phyloP scores from a whole-genome alignment of 2,113 vertebrate genomes.

The Psilopogon haemacephalus region DNA sequence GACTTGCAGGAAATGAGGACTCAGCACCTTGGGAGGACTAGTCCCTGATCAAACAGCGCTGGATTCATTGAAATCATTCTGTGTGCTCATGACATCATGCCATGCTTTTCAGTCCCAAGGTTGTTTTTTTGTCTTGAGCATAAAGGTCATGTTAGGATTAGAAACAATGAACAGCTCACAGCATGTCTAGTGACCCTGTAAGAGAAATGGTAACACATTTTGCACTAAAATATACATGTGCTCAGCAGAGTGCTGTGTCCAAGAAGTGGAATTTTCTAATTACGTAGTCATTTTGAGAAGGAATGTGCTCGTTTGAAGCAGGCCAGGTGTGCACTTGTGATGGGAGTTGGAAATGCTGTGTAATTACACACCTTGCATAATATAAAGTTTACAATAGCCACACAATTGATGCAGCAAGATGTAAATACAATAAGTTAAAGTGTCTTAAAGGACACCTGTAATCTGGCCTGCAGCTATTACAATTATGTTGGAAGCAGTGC shows the following conservation, averaged over 20 bases:
- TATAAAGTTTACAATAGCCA: slow-evolving; percentile 64
- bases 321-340: slow-evolving; percentile 66
- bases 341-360: slow-evolving; percentile 22
- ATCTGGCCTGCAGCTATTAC: slow-evolving; percentile 42
- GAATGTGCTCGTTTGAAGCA: slow-evolving; percentile 58
- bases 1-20: slow-evolving; percentile 35
- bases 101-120: slow-evolving; percentile 49
- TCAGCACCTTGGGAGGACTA: slow-evolving; percentile 48
- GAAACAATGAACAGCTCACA: slow-evolving; percentile 64
- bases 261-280: slow-evolving; percentile 57
- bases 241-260: neutral
- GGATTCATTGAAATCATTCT: slow-evolving; percentile 47
- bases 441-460: slow-evolving; percentile 69
- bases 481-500: slow-evolving; percentile 36
- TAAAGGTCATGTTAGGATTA: slow-evolving; percentile 68
- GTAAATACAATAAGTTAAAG: slow-evolving; percentile 51
- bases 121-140: slow-evolving; percentile 59
- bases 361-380: slow-evolving; percentile 72
- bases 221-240: neutral
- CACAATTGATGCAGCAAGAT: slow-evolving; percentile 51
- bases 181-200: slow-evolving; percentile 36
- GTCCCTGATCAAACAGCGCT: slow-evolving; percentile 2
- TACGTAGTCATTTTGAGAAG: slow-evolving; percentile 36
- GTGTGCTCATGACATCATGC: slow-evolving; percentile 53
- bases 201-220: slow-evolving; percentile 24